Conservation (phyloP, 2,113 vertebrate genomes). For the Nasalis larvatus region DNA sequence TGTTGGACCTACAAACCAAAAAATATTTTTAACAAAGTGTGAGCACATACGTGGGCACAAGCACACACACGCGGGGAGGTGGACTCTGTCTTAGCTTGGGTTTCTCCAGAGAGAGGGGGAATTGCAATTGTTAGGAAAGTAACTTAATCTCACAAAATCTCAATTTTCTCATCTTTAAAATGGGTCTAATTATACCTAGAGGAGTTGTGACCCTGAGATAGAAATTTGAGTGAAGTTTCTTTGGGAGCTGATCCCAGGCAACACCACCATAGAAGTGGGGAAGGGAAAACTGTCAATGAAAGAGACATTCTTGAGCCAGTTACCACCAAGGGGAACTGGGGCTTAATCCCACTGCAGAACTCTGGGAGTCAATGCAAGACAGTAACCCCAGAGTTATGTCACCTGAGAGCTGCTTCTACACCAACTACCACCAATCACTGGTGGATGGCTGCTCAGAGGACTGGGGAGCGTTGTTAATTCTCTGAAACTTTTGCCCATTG, state of each 20-base stretch:
- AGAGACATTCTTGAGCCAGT: not conserved
- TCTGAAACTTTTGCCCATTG: not conserved
- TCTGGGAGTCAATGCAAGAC: not conserved
- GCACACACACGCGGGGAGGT: too few relatives aligned
- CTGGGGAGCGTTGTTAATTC: not conserved
- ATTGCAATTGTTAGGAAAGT: not conserved
- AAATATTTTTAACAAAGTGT: not conserved
- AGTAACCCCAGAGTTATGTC: not conserved
- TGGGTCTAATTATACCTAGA: not conserved
- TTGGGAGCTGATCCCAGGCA: not conserved
- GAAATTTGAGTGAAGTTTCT: not conserved
- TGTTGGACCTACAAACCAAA: not conserved
- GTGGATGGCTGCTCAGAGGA: not conserved
- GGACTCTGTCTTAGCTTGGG: not conserved
- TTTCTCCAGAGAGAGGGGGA: not conserved
- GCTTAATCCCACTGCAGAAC: not conserved
- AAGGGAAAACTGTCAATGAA: not conserved
- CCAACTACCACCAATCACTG: not conserved
- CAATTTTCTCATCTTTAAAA: conserved; percentile 24
- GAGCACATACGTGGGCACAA: not conserved
- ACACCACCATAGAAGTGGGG: not conserved
- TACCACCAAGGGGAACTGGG: not conserved
- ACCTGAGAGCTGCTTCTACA: not conserved
- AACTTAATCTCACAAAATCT: not conserved
- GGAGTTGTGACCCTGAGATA: not conserved